phyloP scores from a whole-genome alignment of 2,888 invertebrate species.

The Argyresthia goedartella region DNA sequence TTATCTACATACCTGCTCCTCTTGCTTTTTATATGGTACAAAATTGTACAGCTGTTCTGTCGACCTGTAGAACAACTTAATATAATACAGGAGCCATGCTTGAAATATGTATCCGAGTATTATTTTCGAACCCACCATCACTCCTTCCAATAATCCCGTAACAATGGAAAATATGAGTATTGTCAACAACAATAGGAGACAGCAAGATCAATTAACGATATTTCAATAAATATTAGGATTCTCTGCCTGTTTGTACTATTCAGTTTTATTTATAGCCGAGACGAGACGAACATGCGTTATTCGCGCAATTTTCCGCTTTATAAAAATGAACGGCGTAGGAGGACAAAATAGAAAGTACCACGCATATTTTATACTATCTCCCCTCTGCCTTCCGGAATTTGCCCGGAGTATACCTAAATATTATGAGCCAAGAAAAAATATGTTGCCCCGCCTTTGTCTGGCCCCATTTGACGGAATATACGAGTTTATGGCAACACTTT shows the following conservation, averaged over 20 bases:
- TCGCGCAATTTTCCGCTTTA: slow-evolving; percentile 2
- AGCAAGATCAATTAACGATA: neutral
- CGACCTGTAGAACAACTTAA: no score
- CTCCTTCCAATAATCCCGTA: no score
- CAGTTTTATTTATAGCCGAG: no score
- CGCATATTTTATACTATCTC: neutral
- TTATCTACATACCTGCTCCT: no score
- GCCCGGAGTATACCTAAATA: neutral
- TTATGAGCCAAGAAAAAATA: slow-evolving; percentile 1
- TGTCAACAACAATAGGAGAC: neutral
- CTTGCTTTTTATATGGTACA: no score
- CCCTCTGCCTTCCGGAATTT: neutral
- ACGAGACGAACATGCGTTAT: no score
- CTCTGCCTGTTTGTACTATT: neutral
- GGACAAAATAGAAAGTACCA: neutral
- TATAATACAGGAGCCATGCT: no score
- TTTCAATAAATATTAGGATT: neutral
- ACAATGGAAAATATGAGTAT: no score
- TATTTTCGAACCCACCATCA: no score
- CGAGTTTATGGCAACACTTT: neutral
- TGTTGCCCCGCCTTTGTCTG: neutral
- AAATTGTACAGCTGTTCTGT: no score
- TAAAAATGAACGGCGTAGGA: slow-evolving; percentile 1
- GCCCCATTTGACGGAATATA: neutral
- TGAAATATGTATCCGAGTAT: no score